Evolutionary conservation across 2,888 invertebrate species (phyloP).

Genomic region (Bellardia pandia): DNA sequence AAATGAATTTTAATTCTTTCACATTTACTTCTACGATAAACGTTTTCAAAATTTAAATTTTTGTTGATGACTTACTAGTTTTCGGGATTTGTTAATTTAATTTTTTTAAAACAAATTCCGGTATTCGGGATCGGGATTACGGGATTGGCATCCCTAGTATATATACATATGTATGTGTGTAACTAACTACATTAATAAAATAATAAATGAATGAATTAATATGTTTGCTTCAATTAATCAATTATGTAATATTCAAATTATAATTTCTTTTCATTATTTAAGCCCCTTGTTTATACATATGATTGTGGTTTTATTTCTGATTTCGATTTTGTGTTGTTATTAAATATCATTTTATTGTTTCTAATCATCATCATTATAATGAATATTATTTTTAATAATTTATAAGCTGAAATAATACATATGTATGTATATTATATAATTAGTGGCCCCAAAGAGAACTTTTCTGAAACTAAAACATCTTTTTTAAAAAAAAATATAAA

Average conservation of each 20-base stretch:
- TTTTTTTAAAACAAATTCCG: too few relatives aligned
- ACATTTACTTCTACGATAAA: too few relatives aligned
- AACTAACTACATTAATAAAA: neutral
- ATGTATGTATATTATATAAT: conserved; percentile 74
- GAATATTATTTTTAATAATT: conserved; percentile 45
- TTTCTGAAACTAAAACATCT: conserved; percentile 87
- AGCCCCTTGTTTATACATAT: neutral
- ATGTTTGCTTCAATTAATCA: conserved; percentile 63
- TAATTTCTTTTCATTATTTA: conserved; percentile 13
- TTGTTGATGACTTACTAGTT: too few relatives aligned
- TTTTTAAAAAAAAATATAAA: conserved; percentile 18
- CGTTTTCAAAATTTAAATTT: too few relatives aligned
- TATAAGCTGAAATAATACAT: conserved; percentile 74
- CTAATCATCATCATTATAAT: neutral
- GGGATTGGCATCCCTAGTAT: too few relatives aligned
- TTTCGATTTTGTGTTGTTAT: conserved; percentile 28
- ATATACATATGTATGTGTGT: too few relatives aligned
- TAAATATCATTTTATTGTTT: conserved; percentile 53
- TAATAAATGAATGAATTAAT: conserved; percentile 36
- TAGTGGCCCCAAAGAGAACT: conserved; percentile 89
- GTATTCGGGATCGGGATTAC: too few relatives aligned
- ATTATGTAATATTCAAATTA: conserved; percentile 9
- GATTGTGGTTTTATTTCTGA: neutral
- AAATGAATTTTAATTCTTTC: too few relatives aligned
- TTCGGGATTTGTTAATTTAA: too few relatives aligned